Base-by-base conservation (phyloP, 2,797 vertebrate genomes). In the Neosalanx taihuensis region DNA sequence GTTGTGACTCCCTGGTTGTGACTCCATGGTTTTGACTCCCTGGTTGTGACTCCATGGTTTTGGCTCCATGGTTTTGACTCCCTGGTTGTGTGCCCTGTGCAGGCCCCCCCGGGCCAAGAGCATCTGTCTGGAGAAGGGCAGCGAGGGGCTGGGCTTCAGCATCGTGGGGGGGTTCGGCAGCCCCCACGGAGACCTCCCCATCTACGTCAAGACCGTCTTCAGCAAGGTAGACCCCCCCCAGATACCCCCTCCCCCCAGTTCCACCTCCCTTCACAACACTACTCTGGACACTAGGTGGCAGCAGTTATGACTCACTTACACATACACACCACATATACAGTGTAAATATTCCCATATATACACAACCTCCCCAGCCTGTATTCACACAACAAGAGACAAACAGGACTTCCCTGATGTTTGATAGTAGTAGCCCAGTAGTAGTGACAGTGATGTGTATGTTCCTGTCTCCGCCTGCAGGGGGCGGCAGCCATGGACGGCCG, bases 171-270 rank as follows among this genome's bases (percentile, higher is more conserved):
- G 96, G 3, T 96, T 94, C 58, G 95, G 96, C 73, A 97, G 95
- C 87, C 95, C 96, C 64, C 96, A 97, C 35, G 96, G 97, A 90
- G 97, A 98, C 89, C 94, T 98, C 84, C 97, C 97, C 18, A 97
- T 98, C 89, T 99, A 98, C 77, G 94, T 98, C 83, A 98, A 99
- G 93, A 98, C 96, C 6, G 94, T 98, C 89, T 99, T 98, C 92
- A 91, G 93, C 89, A 97, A 98, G 95, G 96, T 94, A 92, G 87
- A 74, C 12, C 20, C 15, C 56, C 1, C 10, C 33, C 31, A 30
- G 10, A 15, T 4, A 3, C 13, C 15, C 1, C n/a, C 18, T 12
- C 30, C 10, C 2, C 1, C 53, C 49, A 26, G 23, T 26, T 29
- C 67, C 20, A 13, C 0, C 35, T n/a, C 41, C 2, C 46, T 5